These are phyloP conservation scores for Pseudotriccus pelzelni DNA, from an alignment of 2,797 vertebrate genomes.

Conservation along the genomic window DNA sequence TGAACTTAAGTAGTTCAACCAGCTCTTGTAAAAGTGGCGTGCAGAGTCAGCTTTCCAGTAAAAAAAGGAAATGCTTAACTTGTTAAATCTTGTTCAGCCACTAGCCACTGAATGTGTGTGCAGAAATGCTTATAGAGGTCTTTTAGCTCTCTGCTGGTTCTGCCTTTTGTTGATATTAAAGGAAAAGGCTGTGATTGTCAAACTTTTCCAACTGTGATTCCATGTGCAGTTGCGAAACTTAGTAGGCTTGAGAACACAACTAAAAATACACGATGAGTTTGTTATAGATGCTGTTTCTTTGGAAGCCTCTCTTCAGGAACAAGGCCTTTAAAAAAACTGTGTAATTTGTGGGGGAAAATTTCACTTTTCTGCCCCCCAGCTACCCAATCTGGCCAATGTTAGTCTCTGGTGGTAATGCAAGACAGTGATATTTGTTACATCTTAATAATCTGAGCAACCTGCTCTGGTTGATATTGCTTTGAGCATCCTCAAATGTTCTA, in stretches of 20 bases:
- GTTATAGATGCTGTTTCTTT: neutral
- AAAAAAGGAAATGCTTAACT: conserved; percentile 54
- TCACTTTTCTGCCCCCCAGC: neutral
- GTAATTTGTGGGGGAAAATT: neutral
- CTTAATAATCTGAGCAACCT: neutral
- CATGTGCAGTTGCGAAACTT: neutral
- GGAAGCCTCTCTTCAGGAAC: neutral
- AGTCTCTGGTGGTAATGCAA: neutral
- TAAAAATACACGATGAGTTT: neutral
- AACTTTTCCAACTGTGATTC: neutral
- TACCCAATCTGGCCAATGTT: neutral
- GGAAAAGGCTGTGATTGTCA: neutral
- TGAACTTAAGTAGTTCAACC: neutral
- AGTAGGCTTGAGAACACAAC: neutral
- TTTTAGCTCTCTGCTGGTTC: neutral
- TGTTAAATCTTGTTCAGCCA: conserved; percentile 44
- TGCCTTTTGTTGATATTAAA: conserved; percentile 4
- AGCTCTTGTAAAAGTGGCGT: neutral
- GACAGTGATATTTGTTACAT: neutral
- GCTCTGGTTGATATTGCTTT: neutral
- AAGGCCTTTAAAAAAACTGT: neutral
- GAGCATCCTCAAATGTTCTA: neutral
- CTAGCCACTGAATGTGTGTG: neutral
- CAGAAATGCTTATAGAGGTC: conserved; percentile 27
- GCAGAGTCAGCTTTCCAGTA: conserved; percentile 32